Evolutionary conservation across 2,113 vertebrate species (phyloP).

Genomic region (Otis tarda): DNA sequence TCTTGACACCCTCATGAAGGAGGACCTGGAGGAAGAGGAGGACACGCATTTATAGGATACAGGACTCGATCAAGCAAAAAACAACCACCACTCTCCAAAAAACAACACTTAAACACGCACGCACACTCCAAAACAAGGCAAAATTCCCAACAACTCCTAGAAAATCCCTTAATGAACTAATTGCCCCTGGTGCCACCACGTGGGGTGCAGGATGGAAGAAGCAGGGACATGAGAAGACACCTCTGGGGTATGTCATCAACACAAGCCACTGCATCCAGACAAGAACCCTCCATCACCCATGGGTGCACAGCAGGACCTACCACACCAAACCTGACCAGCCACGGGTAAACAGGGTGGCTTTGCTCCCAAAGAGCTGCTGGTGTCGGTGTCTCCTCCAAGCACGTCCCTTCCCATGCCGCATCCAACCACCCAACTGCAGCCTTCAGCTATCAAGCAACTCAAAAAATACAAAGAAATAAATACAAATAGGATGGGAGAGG

Average conservation of each 20-base stretch:
- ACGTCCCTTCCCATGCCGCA: not conserved
- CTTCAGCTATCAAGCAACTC: not conserved
- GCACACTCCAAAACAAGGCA: not conserved
- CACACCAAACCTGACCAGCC: not conserved
- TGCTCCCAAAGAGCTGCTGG: not conserved
- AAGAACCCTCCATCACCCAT: not conserved
- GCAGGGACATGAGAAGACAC: not conserved
- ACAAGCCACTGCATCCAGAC: not conserved
- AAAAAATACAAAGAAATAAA: not conserved
- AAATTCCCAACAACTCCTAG: not conserved
- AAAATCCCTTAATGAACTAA: not conserved
- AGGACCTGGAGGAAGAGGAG: slow-evolving; percentile 88
- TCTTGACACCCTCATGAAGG: slow-evolving; percentile 89
- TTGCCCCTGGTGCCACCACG: not conserved
- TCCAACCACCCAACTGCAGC: accelerated
- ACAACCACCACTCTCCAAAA: not conserved
- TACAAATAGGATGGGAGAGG: not conserved
- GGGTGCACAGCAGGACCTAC: not conserved
- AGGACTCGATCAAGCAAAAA: not conserved
- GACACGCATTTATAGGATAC: slow-evolving; percentile 91
- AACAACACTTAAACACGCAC: not conserved
- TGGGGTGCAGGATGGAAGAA: not conserved
- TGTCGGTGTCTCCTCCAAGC: not conserved
- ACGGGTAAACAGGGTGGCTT: not conserved
- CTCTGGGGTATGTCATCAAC: not conserved